phyloP scores from a whole-genome alignment of 2,113 vertebrate genomes.

The Cheilinus undulatus region DNA sequence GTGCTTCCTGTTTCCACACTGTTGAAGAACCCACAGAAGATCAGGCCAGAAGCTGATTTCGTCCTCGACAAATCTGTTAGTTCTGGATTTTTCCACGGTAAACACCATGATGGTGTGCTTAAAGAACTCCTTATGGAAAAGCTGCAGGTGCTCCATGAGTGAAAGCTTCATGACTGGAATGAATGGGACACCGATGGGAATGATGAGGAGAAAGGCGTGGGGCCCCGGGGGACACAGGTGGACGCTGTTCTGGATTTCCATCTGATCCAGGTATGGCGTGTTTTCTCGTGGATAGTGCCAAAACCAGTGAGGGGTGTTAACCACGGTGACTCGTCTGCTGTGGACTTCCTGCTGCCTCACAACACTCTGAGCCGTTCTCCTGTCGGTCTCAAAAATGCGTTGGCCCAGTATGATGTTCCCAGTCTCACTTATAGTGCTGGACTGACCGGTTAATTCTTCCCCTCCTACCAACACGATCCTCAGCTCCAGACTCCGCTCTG shows the following conservation, averaged over 20 bases:
- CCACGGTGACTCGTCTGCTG: slow-evolving; percentile 28
- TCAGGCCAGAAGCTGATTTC: background rate
- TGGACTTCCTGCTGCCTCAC: slow-evolving; percentile 18
- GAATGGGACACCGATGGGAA: background rate
- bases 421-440: slow-evolving; percentile 10
- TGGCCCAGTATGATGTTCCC: slow-evolving; percentile 31
- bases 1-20: slow-evolving; percentile 33
- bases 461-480: slow-evolving; percentile 36
- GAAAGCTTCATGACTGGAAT: background rate
- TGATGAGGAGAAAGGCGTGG: slow-evolving; percentile 23
- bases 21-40: slow-evolving; percentile 12
- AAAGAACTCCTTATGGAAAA: slow-evolving; percentile 10
- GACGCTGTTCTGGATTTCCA: slow-evolving; percentile 38
- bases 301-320: slow-evolving; percentile 54
- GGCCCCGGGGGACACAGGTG: slow-evolving; percentile 17
- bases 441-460: background rate
- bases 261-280: slow-evolving; percentile 34
- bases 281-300: slow-evolving; percentile 41
- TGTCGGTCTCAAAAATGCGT: slow-evolving; percentile 17
- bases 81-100: background rate
- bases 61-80: background rate
- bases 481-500: background rate
- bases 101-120: slow-evolving; percentile 47
- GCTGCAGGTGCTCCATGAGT: slow-evolving; percentile 24
- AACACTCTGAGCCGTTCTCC: slow-evolving; percentile 18